Evolutionary conservation across 2,888 invertebrate genomes (phyloP).

Genomic region (Coenonympha glycerion): DNA sequence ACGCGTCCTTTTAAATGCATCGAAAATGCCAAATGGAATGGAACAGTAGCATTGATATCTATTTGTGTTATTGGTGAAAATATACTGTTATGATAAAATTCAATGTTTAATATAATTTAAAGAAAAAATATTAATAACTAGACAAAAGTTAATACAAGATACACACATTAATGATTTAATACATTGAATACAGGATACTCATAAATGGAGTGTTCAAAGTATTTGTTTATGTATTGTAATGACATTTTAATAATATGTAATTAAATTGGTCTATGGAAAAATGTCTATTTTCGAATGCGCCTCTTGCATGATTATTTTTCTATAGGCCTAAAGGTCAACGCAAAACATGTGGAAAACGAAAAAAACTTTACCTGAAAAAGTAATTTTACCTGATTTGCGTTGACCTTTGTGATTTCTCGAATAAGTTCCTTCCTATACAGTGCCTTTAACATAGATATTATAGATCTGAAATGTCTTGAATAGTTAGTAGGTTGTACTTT

Average conservation of each 20-base stretch:
- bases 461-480: slow-evolving; percentile 24
- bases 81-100: too few relatives aligned
- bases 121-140: too few relatives aligned
- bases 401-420: background rate
- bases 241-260: background rate
- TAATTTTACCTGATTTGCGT: background rate
- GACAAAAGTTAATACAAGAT: too few relatives aligned
- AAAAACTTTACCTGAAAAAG: background rate
- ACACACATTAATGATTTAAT: too few relatives aligned
- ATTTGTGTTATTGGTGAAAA: too few relatives aligned
- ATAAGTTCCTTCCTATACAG: slow-evolving; percentile 12
- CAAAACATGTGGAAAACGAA: too few relatives aligned
- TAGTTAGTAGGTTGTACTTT: too few relatives aligned
- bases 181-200: too few relatives aligned
- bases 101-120: too few relatives aligned
- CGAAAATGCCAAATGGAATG: too few relatives aligned
- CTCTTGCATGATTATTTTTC: background rate
- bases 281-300: background rate
- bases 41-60: too few relatives aligned
- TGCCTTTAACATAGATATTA: slow-evolving; percentile 24
- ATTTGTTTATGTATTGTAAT: background rate
- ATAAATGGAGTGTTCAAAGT: background rate
- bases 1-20: too few relatives aligned
- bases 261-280: slow-evolving; percentile 4
- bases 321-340: background rate